Evolutionary conservation across 2,113 vertebrate species (phyloP).

Genomic region (Pangasianodon hypophthalmus): DNA sequence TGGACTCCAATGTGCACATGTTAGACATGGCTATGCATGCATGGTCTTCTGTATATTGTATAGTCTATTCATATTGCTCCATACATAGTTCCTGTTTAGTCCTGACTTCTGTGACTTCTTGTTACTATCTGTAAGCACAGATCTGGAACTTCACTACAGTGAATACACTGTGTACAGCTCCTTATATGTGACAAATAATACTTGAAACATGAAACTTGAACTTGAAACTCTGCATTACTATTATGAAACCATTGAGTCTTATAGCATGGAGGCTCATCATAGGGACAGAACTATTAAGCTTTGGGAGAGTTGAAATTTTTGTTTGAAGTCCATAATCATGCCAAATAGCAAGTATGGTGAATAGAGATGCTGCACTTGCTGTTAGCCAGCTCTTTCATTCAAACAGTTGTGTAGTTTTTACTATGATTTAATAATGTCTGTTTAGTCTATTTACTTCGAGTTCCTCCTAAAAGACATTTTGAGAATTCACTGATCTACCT

Average conservation of each 20-base stretch:
- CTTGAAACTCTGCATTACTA: background rate
- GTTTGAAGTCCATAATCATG: too few species aligned
- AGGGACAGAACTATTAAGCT: too few species aligned
- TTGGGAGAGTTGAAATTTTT: too few species aligned
- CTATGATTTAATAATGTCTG: background rate
- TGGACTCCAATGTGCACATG: background rate
- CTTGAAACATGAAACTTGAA: background rate
- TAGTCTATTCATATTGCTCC: background rate
- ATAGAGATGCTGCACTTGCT: background rate
- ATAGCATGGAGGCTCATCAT: background rate
- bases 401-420: background rate
- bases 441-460: background rate
- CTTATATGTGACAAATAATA: background rate
- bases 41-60: background rate
- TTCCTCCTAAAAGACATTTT: background rate
- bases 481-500: background rate
- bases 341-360: background rate
- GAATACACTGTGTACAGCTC: background rate
- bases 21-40: background rate
- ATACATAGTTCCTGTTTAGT: background rate
- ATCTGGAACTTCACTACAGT: background rate
- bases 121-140: background rate
- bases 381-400: too few species aligned
- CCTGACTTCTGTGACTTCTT: background rate
- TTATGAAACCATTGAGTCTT: background rate